These are phyloP conservation scores for Ectropis grisescens DNA, from an alignment of 1,140 invertebrate species.

Conservation along the genomic window DNA sequence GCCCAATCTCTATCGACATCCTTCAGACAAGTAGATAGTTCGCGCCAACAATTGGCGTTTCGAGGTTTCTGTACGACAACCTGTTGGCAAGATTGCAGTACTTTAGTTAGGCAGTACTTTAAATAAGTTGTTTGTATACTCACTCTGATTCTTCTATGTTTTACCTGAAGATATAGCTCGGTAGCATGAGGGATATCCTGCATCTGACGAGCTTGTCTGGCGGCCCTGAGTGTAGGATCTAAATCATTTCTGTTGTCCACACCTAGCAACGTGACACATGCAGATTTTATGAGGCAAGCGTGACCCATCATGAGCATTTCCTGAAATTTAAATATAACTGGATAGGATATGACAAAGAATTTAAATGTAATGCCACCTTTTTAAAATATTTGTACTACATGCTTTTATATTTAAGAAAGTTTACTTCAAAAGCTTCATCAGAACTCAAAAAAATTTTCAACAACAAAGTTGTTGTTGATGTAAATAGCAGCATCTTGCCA, in stretches of 20 bases:
- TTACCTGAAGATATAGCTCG: slow-evolving; percentile 47
- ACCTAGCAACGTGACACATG: slow-evolving; percentile 20
- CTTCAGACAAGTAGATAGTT: slow-evolving; percentile 36
- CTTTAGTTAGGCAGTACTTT: too few relatives aligned
- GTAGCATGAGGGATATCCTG: slow-evolving; percentile 38
- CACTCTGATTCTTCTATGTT: background rate
- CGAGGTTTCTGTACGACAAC: slow-evolving; percentile 18
- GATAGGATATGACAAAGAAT: too few relatives aligned
- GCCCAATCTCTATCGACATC: slow-evolving; percentile 40
- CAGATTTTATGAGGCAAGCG: slow-evolving; percentile 29
- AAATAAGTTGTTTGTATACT: too few relatives aligned
- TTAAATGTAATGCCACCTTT: too few relatives aligned
- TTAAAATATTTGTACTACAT: too few relatives aligned
- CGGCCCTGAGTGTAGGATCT: slow-evolving; percentile 26
- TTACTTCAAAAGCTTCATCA: slow-evolving; percentile 37
- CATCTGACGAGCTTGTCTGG: slow-evolving; percentile 40
- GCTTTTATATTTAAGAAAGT: too few relatives aligned
- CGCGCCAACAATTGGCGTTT: slow-evolving; percentile 41
- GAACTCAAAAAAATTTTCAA: slow-evolving; percentile 29
- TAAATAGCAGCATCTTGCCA: slow-evolving; percentile 46
- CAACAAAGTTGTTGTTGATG: slow-evolving; percentile 48
- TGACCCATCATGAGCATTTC: slow-evolving; percentile 51
- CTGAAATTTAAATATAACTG: too few relatives aligned
- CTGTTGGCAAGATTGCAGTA: slow-evolving; percentile 15
- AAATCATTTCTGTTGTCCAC: slow-evolving; percentile 9